phyloP scores from a whole-genome alignment of 1,140 invertebrate species.

The Bombus polaris region DNA sequence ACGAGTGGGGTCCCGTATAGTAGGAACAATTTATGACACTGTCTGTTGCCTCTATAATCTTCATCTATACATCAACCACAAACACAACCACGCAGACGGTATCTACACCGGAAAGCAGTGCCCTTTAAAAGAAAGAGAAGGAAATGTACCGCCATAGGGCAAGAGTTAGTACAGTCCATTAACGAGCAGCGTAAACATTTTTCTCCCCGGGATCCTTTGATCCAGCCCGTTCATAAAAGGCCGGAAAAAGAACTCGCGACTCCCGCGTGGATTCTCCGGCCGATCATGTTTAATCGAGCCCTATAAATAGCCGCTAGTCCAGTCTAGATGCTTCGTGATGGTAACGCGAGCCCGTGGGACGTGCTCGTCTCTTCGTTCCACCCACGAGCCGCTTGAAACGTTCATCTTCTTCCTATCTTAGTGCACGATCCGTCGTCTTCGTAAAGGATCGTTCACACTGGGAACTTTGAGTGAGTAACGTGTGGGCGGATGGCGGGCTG shows the following conservation, averaged over 20 bases:
- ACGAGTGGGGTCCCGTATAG: not conserved
- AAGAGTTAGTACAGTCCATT: slow-evolving; percentile 7
- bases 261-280: slow-evolving; percentile 64
- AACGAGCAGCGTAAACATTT: slow-evolving; percentile 22
- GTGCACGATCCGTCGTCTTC: not conserved
- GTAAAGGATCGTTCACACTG: slow-evolving; percentile 41
- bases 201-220: slow-evolving; percentile 1
- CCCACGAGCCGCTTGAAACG: not conserved
- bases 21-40: not conserved
- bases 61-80: not conserved
- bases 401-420: not conserved
- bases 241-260: slow-evolving; percentile 45
- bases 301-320: slow-evolving; percentile 70
- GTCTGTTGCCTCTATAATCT: not conserved
- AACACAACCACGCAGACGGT: not conserved
- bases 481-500: slow-evolving; percentile 54
- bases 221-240: slow-evolving; percentile 24
- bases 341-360: slow-evolving; percentile 71
- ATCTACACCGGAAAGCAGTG: not conserved
- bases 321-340: slow-evolving; percentile 53
- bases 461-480: not conserved
- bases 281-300: slow-evolving; percentile 68
- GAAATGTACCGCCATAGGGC: not conserved
- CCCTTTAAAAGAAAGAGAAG: not conserved
- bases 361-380: slow-evolving; percentile 36